Conservation (phyloP, 2,797 vertebrate species). For the Poecile montanus region DNA sequence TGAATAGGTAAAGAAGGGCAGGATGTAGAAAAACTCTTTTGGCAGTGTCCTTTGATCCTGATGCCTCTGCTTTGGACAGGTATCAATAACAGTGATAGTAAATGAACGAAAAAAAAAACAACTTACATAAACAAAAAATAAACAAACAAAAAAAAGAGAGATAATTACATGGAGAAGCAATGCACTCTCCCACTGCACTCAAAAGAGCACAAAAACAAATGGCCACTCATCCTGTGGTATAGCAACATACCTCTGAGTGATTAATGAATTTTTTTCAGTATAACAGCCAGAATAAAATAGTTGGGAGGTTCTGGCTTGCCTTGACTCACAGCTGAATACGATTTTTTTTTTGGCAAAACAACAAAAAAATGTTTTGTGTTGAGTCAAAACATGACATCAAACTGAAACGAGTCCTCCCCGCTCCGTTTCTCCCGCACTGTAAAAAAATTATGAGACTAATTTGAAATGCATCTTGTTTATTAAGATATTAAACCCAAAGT, state of each 20-base stretch:
- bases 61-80: neutral
- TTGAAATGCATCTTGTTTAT: conserved; percentile 27
- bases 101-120: no score
- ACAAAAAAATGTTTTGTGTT: conserved; percentile 2
- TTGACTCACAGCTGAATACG: neutral
- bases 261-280: neutral
- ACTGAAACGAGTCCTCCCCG: neutral
- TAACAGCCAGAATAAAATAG: neutral
- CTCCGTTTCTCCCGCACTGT: neutral
- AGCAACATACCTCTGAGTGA: neutral
- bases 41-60: neutral
- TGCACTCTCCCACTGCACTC: neutral
- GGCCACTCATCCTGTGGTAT: neutral
- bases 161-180: neutral
- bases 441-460: neutral
- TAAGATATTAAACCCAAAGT: neutral
- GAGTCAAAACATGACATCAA: neutral
- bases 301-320: neutral
- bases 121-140: neutral
- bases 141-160: neutral
- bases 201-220: neutral
- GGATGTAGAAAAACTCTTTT: neutral
- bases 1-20: neutral
- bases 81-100: neutral
- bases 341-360: neutral